Evolutionary conservation across 2,113 vertebrate genomes (phyloP).

Genomic region (Lophochroa leadbeateri): DNA sequence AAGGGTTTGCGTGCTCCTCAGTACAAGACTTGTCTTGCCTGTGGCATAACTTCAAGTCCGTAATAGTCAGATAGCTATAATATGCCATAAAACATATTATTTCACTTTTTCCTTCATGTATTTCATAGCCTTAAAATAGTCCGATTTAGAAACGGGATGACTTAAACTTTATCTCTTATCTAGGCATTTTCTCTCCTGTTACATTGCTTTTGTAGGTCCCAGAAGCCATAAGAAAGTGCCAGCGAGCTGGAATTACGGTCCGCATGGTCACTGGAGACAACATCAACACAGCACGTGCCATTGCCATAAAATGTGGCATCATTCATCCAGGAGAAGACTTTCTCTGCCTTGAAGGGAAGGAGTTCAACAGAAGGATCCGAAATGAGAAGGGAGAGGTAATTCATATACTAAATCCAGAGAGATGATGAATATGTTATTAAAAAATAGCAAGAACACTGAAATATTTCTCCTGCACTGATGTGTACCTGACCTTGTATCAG

Average conservation of each 20-base stretch:
- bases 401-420: neutral
- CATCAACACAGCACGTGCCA: constrained; percentile 97
- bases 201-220: constrained; percentile 81
- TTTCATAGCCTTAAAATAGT: neutral
- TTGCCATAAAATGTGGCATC: constrained; percentile 98
- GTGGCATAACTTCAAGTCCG: neutral
- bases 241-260: constrained; percentile 95
- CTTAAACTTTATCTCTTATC: neutral
- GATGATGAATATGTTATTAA: neutral
- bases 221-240: constrained; percentile 94
- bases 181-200: neutral
- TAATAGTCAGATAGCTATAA: neutral
- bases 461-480: neutral
- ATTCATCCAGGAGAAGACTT: constrained; percentile 97
- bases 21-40: neutral
- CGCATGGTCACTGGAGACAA: constrained; percentile 99
- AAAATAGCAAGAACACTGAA: rapidly evolving
- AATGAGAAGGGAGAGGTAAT: constrained; percentile 97
- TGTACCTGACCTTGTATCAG: rapidly evolving
- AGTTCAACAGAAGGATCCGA: constrained; percentile 97
- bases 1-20: neutral
- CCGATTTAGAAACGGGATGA: neutral
- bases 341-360: constrained; percentile 95
- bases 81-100: rapidly evolving
- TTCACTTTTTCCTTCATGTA: neutral